These are phyloP conservation scores for Bagarius yarrelli DNA, from an alignment of 2,113 vertebrate genomes.

Conservation along the genomic window DNA sequence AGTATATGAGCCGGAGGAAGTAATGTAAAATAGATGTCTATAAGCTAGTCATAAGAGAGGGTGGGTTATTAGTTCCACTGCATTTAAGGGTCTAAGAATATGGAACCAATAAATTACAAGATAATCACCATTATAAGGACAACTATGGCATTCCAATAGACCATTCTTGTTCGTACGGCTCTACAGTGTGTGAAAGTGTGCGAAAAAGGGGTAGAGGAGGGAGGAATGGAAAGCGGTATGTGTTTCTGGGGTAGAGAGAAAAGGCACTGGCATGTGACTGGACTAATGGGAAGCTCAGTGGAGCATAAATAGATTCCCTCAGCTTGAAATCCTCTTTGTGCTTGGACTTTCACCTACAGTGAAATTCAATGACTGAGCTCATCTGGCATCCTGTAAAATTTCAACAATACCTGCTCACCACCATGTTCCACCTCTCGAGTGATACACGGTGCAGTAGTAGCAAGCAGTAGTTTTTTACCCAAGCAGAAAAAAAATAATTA, in stretches of 20 bases:
- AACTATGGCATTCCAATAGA: slow-evolving; percentile 22
- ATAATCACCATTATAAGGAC: slow-evolving; percentile 18
- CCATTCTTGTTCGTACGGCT: not conserved
- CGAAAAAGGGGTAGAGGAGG: not conserved
- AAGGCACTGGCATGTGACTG: slow-evolving; percentile 38
- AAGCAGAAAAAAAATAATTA: slow-evolving; percentile 35
- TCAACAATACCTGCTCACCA: slow-evolving; percentile 18
- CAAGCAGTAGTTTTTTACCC: slow-evolving; percentile 1
- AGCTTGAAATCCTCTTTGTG: slow-evolving; percentile 27
- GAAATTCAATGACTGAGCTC: slow-evolving; percentile 27
- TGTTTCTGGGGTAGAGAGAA: slow-evolving; percentile 16
- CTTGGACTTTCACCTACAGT: slow-evolving; percentile 26
- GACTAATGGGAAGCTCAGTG: slow-evolving; percentile 39
- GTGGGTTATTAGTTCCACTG: slow-evolving; percentile 20
- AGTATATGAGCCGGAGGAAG: not conserved
- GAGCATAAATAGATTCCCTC: slow-evolving; percentile 27
- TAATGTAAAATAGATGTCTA: not conserved
- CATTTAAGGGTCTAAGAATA: slow-evolving; percentile 19
- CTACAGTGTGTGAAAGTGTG: not conserved
- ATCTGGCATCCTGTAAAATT: slow-evolving; percentile 25
- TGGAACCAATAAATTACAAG: slow-evolving; percentile 29
- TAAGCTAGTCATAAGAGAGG: not conserved
- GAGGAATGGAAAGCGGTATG: slow-evolving; percentile 12
- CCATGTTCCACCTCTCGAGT: not conserved
- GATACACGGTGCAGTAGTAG: slow-evolving; percentile 9